Base-by-base conservation (phyloP, 2,888 invertebrate species). In the Teleiodes luculella region DNA sequence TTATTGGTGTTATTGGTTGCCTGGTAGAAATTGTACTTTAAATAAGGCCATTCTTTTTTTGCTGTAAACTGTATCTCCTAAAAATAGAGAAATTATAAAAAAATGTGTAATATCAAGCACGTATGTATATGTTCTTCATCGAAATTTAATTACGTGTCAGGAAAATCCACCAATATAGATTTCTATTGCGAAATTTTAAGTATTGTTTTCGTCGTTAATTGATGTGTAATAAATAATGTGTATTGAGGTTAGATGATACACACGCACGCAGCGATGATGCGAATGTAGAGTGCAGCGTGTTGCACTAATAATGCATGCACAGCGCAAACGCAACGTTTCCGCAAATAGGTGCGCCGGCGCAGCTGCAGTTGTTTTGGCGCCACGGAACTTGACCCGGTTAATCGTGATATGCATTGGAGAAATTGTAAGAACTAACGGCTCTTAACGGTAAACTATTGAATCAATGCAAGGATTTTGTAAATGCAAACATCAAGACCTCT, bases 311-410 rank as follows among this genome's bases (percentile, higher is more conserved):
- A 61, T 61, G 63, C 62, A 55, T 20, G 45, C 45, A 56, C 56
- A 55, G 56, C 20, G 16, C 31, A 11, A 46, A 57, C 60, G 62
- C 60, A 57, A 60, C 58, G 56, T 75, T 80, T 78, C 82, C 78
- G 77, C 79, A 79, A 82, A 81, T 81, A 83, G 72, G 72, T 68
- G 74, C 68, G 70, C 77, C 72, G 76, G 76, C 79, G 80, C 70
- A 69, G 59, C 52, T 41, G 52, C 16, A 69, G 65, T 70, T 77
- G 76, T 74, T 76, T 72, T 75, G 74, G 76, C 77, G 77, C 74
- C 75, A 69, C 33, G 36, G 18, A 50, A 37, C 24, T 18, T 39
- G 50, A 50, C 39, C 50, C 7, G 28, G 5, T 37, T 7, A 18
- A 16, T 39, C 39, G 45, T 24, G 7, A 39, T 16, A 18, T 16